Evolutionary conservation across 1,140 invertebrate genomes (phyloP).

Genomic region (Drosophila pectinifera): DNA sequence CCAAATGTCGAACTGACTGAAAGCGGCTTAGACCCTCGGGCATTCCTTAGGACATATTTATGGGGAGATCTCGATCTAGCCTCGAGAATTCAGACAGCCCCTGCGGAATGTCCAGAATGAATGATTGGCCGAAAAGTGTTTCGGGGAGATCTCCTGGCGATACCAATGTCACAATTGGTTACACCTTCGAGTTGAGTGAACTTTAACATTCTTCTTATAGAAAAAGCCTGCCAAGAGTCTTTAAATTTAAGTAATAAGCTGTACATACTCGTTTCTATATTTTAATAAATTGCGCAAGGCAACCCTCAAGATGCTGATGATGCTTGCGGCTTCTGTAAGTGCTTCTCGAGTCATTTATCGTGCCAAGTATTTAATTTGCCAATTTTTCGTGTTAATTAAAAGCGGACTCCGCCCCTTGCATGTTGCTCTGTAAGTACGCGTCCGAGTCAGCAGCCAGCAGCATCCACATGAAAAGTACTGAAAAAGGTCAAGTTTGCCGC

Average conservation of each 20-base stretch:
- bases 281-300: conserved; percentile 11
- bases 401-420: conserved; percentile 47
- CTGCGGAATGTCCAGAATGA: conserved; percentile 21
- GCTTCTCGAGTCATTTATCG: conserved; percentile 20
- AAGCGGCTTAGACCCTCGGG: conserved; percentile 30
- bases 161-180: conserved; percentile 7
- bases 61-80: conserved; percentile 31
- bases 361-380: conserved; percentile 46
- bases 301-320: conserved; percentile 20
- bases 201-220: conserved; percentile 17
- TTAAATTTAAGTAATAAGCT: no score
- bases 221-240: neutral
- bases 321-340: conserved; percentile 30
- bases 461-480: conserved; percentile 18
- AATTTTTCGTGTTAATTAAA: conserved; percentile 60
- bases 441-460: conserved; percentile 8
- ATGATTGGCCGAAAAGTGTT: conserved; percentile 26
- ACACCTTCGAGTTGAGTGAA: conserved; percentile 16
- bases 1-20: conserved; percentile 29
- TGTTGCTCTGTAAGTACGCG: conserved; percentile 27
- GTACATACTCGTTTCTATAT: neutral
- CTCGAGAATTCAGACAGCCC: conserved; percentile 20
- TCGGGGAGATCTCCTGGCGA: conserved; percentile 4
- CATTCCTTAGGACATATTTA: conserved; percentile 42
- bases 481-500: conserved; percentile 68